A percentile compares a stretch with the other conserved stretches of the same genome.
Conservation (phyloP, 2,113 vertebrate genomes). For the Tragelaphus imberbis region DNA sequence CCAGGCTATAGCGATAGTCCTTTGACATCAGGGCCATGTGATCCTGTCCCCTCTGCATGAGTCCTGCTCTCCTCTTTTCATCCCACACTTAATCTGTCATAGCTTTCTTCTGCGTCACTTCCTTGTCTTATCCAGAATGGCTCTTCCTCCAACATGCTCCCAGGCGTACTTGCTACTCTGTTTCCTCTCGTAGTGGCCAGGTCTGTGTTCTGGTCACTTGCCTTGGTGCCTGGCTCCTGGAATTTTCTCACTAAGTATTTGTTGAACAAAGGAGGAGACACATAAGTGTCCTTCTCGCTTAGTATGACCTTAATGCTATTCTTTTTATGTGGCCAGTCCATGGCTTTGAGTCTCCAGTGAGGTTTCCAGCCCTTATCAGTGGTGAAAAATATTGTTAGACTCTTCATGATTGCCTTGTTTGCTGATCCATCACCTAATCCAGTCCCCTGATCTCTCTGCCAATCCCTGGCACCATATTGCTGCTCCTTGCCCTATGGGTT, state of each 20-base stretch:
- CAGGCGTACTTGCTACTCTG: background rate
- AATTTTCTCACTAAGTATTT: background rate
- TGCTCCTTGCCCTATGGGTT: background rate
- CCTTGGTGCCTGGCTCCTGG: background rate
- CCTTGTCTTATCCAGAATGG: background rate
- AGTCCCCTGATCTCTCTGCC: background rate
- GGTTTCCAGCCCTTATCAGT: background rate
- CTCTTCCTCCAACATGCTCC: no score
- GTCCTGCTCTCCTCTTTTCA: background rate
- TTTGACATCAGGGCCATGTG: accelerated
- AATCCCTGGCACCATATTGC: background rate
- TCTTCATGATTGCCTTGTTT: background rate
- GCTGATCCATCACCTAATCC: background rate
- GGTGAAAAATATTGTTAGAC: background rate
- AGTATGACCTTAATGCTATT: background rate
- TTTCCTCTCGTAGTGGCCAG: background rate
- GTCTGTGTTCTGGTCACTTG: background rate
- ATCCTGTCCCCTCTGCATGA: background rate
- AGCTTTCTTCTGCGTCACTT: background rate
- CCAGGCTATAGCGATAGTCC: background rate
- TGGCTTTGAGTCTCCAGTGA: background rate
- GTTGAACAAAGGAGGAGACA: background rate
- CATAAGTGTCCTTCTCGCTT: background rate
- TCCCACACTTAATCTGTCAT: background rate
- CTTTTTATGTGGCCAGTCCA: background rate